Conservation (phyloP, 2,888 invertebrate genomes). For the Thereva nobilitata region DNA sequence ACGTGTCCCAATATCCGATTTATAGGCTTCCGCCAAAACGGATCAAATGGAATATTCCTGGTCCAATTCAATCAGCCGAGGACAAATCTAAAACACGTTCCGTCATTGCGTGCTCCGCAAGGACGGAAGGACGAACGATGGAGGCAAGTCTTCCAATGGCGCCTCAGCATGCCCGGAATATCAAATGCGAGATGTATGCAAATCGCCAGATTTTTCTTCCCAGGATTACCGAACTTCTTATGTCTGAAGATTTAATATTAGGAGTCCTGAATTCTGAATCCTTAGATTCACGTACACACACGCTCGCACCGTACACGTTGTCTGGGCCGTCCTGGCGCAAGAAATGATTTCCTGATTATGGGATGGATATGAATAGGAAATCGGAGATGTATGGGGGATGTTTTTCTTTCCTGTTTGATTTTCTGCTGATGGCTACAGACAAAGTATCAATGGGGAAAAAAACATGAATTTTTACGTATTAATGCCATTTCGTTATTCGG, state of each 20-base stretch:
- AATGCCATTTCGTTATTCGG: too few species aligned
- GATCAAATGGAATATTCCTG: constrained; percentile 42
- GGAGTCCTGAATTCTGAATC: neutral
- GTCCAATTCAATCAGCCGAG: constrained; percentile 42
- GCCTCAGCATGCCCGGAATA: constrained; percentile 39
- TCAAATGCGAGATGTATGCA: constrained; percentile 39
- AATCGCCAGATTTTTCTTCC: constrained; percentile 36
- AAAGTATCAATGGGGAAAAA: constrained; percentile 19
- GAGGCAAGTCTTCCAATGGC: constrained; percentile 36
- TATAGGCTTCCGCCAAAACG: constrained; percentile 39
- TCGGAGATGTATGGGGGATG: constrained; percentile 23
- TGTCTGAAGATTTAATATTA: constrained; percentile 39
- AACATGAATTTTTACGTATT: neutral
- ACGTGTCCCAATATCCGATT: constrained; percentile 41
- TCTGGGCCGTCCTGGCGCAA: constrained; percentile 17
- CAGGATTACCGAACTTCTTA: constrained; percentile 10
- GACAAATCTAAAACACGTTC: constrained; percentile 41
- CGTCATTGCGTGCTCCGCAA: constrained; percentile 38
- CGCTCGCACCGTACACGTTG: too few species aligned
- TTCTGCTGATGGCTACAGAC: constrained; percentile 27
- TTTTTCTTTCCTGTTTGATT: constrained; percentile 31
- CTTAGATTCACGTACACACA: too few species aligned
- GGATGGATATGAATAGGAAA: constrained; percentile 38
- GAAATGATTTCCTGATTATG: constrained; percentile 41
- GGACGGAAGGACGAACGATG: neutral